Percentiles rank a stretch among this genome's conserved stretches.
Evolutionary conservation across 2,113 vertebrate species (phyloP).

Genomic region (Microcebus ravelobensis): DNA sequence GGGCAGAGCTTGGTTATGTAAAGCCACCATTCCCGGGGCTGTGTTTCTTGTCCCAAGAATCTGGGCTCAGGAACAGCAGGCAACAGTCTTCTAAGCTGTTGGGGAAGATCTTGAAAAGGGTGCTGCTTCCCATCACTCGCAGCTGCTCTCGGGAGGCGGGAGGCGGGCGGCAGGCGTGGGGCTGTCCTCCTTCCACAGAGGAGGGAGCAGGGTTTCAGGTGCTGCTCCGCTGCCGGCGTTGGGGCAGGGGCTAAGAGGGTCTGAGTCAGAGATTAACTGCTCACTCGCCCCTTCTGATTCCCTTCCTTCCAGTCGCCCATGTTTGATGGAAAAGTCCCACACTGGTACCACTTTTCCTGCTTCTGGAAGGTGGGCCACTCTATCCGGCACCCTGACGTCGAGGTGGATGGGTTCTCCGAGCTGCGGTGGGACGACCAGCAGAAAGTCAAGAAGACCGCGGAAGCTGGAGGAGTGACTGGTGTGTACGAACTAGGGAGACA

Average conservation of each 20-base stretch:
- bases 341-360: conserved; percentile 98
- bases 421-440: conserved; percentile 98
- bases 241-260: too few relatives aligned
- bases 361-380: conserved; percentile 95
- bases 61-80: too few relatives aligned
- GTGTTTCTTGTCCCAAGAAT: neutral
- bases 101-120: neutral
- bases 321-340: conserved; percentile 98
- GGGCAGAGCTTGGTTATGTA: neutral
- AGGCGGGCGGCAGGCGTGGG: fast-evolving
- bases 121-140: neutral
- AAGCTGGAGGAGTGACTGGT: conserved; percentile 89
- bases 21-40: fast-evolving
- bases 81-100: neutral
- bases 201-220: too few relatives aligned
- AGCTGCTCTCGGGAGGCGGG: too few relatives aligned
- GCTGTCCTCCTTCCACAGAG: neutral
- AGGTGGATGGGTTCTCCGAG: conserved; percentile 93
- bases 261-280: fast-evolving
- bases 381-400: conserved; percentile 88
- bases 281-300: neutral
- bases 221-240: fast-evolving
- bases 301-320: conserved; percentile 91
- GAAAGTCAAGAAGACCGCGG: conserved; percentile 95
- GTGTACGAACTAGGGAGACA: neutral